These are phyloP conservation scores for Dromaius novaehollandiae DNA, from an alignment of 2,113 vertebrate species.

Conservation along the genomic window DNA sequence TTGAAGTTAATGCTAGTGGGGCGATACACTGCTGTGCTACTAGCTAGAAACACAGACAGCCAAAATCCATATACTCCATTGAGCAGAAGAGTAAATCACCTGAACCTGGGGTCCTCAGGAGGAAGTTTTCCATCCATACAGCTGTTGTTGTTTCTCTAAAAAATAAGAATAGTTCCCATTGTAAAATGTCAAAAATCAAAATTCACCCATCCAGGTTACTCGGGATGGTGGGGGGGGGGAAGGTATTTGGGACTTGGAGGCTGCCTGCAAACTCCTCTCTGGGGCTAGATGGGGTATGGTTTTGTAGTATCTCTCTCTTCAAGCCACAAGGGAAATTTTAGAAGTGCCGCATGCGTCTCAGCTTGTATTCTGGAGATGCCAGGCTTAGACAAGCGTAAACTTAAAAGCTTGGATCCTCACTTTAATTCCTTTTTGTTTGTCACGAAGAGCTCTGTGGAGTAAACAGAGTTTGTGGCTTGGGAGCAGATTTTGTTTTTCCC, in stretches of 20 bases:
- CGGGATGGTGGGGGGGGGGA: background rate
- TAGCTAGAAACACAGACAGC: background rate
- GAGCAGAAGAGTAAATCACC: background rate
- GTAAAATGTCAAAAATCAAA: background rate
- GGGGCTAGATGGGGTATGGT: background rate
- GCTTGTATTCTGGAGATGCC: background rate
- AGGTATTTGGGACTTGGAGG: background rate
- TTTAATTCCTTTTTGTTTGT: slow-evolving; percentile 3
- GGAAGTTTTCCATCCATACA: background rate
- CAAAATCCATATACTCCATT: background rate
- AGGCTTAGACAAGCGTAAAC: background rate
- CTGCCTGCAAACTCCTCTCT: background rate
- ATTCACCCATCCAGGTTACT: background rate
- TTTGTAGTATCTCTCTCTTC: background rate
- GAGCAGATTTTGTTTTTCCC: background rate
- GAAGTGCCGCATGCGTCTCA: accelerated
- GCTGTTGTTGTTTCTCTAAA: background rate
- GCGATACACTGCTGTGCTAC: background rate
- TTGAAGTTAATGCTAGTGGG: background rate
- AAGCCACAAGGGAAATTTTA: background rate
- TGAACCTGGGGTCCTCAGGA: background rate
- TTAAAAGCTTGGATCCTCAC: background rate
- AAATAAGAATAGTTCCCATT: background rate
- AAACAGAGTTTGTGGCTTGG: background rate
- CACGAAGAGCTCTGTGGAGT: background rate